These are phyloP conservation scores for Drosophila mayri DNA, from an alignment of 1,140 invertebrate species.

Conservation along the genomic window DNA sequence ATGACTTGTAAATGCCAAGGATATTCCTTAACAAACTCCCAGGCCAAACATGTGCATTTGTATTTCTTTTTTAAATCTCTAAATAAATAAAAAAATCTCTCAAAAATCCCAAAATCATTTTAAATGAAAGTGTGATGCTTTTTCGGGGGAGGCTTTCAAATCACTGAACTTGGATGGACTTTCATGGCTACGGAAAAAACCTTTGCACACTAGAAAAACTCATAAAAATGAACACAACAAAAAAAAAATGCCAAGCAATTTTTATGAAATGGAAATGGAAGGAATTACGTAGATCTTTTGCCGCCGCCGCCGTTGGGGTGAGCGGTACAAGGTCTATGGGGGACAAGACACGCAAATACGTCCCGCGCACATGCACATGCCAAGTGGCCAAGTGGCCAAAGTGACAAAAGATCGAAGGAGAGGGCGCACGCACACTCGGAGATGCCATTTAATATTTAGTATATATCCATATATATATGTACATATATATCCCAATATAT, in stretches of 20 bases:
- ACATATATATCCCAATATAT: neutral
- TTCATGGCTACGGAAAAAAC: conserved; percentile 41
- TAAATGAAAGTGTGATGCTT: no score
- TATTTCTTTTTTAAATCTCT: neutral
- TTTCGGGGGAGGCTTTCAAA: neutral
- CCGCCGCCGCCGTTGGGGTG: conserved; percentile 29
- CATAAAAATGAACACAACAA: neutral
- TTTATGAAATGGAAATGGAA: conserved; percentile 34
- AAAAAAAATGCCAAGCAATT: neutral
- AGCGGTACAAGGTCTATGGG: conserved; percentile 12
- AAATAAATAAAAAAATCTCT: neutral
- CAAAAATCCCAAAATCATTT: neutral
- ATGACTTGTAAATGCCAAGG: conserved; percentile 1
- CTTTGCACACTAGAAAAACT: conserved; percentile 30
- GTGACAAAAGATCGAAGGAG: conserved; percentile 15
- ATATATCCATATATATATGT: neutral
- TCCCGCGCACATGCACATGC: conserved; percentile 11
- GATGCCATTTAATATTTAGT: conserved; percentile 20
- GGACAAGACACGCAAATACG: conserved; percentile 24
- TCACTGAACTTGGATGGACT: conserved; percentile 26
- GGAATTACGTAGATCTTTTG: conserved; percentile 75
- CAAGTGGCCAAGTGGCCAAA: conserved; percentile 21
- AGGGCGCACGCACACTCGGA: conserved; percentile 7
- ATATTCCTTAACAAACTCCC: neutral
- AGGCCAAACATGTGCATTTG: no score